Conservation (phyloP, 2,797 vertebrate genomes). For the Gobio occitaniae region DNA sequence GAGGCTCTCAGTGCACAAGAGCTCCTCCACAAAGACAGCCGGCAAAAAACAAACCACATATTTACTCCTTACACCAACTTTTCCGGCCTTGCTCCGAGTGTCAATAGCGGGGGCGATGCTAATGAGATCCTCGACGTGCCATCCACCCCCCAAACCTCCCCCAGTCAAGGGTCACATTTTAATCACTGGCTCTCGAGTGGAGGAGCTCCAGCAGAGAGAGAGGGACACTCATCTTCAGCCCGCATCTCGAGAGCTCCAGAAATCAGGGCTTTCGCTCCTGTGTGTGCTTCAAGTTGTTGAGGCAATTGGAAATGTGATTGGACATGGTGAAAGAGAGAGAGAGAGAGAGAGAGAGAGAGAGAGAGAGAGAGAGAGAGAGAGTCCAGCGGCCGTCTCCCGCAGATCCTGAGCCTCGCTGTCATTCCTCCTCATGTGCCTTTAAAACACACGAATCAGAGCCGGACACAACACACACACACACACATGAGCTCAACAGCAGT, state of each 20-base stretch:
- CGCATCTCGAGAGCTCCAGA: slow-evolving; percentile 61
- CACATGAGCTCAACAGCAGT: too few species aligned
- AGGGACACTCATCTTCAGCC: slow-evolving; percentile 59
- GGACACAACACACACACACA: too few species aligned
- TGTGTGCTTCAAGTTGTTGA: slow-evolving; percentile 60
- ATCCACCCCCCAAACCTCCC: slow-evolving; percentile 55
- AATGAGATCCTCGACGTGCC: slow-evolving; percentile 61
- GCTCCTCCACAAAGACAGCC: slow-evolving; percentile 52
- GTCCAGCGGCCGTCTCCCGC: too few species aligned
- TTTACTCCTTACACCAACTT: slow-evolving; percentile 59
- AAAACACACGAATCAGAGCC: background rate
- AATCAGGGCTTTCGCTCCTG: slow-evolving; percentile 61
- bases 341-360: background rate
- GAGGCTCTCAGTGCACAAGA: slow-evolving; percentile 59
- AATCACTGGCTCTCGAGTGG: slow-evolving; percentile 70
- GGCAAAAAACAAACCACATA: slow-evolving; percentile 59
- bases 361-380: background rate
- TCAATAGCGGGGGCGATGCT: slow-evolving; percentile 61
- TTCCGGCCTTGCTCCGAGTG: slow-evolving; percentile 49
- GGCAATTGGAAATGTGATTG: slow-evolving; percentile 69
- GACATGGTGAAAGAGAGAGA: slow-evolving; percentile 49
- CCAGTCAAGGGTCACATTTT: slow-evolving; percentile 69
- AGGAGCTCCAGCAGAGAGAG: slow-evolving; percentile 58
- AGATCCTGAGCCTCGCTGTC: too few species aligned
- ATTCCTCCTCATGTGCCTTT: background rate